Base-by-base conservation (phyloP, 2,113 vertebrate genomes). In the Vulpes vulpes region DNA sequence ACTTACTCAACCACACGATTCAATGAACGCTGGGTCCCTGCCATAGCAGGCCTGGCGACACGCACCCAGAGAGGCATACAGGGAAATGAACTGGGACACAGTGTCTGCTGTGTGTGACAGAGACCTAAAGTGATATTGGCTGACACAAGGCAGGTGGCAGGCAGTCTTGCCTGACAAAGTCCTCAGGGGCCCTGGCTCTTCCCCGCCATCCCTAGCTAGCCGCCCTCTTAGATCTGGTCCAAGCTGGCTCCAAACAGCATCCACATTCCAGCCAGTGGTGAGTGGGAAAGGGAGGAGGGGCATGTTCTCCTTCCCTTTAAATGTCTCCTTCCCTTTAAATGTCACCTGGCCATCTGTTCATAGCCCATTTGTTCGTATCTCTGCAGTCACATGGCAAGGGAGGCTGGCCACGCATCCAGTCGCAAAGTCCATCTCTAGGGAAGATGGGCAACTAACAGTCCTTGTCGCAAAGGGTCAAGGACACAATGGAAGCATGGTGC, bases 291-390 rank as follows among this genome's bases (percentile, higher is more conserved):
- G 20, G 30, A 32, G 76, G 43, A 27, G 64, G 23, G 80, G 16
- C 11, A 4, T 27, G 5, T 3, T 2, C 11, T n/a, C 49, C 27
- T 51, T 35, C 38, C 51, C 55, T n/a, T 11, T 9, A 38, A 76
- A 64, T 0, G 4, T 2, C 11, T n/a, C 49, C 27, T 51, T 35
- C 38, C 51, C 55, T n/a, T 11, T 9, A 38, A 76, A 64, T 0
- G 3, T 49, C 30, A 57, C 11, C 0, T 5, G 15, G 30, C 60
- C n/a, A 84, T 78, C 35, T 25, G 53, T 62, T 35, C 11, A 27
- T 2, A 51, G 20, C 49, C 49, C 19, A 5, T 15, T 30, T 14
- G 6, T 15, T 27, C 32, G 3, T 20, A 15, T 43, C 43, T 71
- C 51, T 25, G n/a, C 5, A 8, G 27, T 27, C 35, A 88, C 19